These are phyloP conservation scores for Tauraco hartlaubi DNA, from an alignment of 2,797 vertebrate species.

Conservation along the genomic window DNA sequence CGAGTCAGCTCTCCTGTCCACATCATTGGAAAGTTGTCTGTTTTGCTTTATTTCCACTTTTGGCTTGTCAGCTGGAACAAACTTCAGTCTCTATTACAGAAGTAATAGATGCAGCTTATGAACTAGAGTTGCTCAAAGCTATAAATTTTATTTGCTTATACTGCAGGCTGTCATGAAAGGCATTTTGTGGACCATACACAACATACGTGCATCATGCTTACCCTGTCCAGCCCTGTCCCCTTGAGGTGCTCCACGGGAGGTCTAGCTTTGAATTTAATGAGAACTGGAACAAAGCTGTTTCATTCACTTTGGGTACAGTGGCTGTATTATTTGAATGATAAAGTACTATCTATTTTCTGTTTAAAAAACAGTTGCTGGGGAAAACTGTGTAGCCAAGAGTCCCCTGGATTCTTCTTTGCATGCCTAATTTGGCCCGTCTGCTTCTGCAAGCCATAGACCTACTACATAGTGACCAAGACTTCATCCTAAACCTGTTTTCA, in stretches of 20 bases:
- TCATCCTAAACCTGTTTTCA: slow-evolving; percentile 25
- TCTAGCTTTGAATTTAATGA: slow-evolving; percentile 34
- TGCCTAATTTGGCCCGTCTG: slow-evolving; percentile 24
- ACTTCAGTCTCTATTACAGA: slow-evolving; percentile 30
- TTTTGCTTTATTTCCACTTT: slow-evolving; percentile 42
- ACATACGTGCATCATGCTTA: neutral
- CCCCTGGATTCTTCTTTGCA: slow-evolving; percentile 24
- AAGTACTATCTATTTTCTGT: slow-evolving; percentile 38
- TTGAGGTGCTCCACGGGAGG: neutral
- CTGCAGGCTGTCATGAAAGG: neutral
- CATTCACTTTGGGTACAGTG: neutral
- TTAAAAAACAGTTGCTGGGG: slow-evolving; percentile 15
- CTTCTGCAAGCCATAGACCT: slow-evolving; percentile 36
- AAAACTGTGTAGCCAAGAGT: neutral
- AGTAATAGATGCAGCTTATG: slow-evolving; percentile 51
- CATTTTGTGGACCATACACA: slow-evolving; percentile 3
- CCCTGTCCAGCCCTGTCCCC: neutral
- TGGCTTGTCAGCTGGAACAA: slow-evolving; percentile 41
- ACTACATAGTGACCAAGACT: neutral
- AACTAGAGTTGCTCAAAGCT: slow-evolving; percentile 52
- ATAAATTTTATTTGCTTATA: slow-evolving; percentile 65
- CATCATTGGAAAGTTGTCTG: slow-evolving; percentile 40
- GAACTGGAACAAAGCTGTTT: slow-evolving; percentile 35
- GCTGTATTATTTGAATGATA: slow-evolving; percentile 35
- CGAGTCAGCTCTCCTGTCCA: slow-evolving; percentile 47